Evolutionary conservation across 2,888 invertebrate genomes (phyloP).

Genomic region (Volucella zonaria): DNA sequence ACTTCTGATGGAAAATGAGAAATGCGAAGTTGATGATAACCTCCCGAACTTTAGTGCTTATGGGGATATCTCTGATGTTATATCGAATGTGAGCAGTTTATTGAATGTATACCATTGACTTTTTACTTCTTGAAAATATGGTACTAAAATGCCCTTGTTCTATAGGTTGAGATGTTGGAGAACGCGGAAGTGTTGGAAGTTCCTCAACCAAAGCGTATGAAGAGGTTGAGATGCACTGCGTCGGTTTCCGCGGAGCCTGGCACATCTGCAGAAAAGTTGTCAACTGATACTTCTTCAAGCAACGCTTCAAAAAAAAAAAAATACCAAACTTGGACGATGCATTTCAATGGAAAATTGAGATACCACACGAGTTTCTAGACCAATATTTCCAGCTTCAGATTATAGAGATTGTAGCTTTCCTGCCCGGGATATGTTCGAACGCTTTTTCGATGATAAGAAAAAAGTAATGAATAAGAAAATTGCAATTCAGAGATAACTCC

Average conservation of each 20-base stretch:
- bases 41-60: background rate
- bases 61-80: too few relatives aligned
- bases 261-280: too few relatives aligned
- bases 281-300: background rate
- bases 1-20: too few relatives aligned
- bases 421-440: too few relatives aligned
- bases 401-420: background rate
- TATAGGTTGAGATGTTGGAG: background rate
- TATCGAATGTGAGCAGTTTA: too few relatives aligned
- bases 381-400: too few relatives aligned
- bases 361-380: too few relatives aligned
- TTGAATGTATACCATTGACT: conserved; percentile 1
- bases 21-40: background rate
- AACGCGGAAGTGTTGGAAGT: background rate
- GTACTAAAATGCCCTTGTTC: background rate
- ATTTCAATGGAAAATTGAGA: too few relatives aligned
- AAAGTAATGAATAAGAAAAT: too few relatives aligned
- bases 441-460: too few relatives aligned
- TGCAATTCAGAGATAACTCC: too few relatives aligned
- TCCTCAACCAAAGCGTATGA: conserved; percentile 6
- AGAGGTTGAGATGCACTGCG: conserved; percentile 18
- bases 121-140: conserved; percentile 1
- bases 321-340: background rate
- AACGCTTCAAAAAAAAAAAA: background rate
- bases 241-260: background rate